These are phyloP conservation scores for Artibeus lituratus DNA, from an alignment of 2,797 vertebrate genomes.

Conservation along the genomic window DNA sequence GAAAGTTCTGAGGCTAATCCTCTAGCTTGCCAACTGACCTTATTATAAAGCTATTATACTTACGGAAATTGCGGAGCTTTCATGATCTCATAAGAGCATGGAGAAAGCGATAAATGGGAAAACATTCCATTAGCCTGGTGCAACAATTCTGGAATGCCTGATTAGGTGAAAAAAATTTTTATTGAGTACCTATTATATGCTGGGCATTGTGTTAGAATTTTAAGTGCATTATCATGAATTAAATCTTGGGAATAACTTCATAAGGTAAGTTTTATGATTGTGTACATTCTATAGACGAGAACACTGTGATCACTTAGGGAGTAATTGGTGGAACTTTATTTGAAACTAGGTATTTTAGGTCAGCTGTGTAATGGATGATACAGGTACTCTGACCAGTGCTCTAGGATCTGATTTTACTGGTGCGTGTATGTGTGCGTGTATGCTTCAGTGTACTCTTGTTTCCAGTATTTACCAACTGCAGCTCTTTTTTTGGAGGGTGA, in stretches of 20 bases:
- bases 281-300: not conserved
- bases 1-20: conserved; percentile 50
- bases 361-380: not conserved
- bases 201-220: not conserved
- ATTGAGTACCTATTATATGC: not conserved
- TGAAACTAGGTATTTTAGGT: not conserved
- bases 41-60: conserved; percentile 54
- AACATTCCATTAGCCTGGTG: not conserved
- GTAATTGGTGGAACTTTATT: not conserved
- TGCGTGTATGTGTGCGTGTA: not conserved
- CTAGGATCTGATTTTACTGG: not conserved
- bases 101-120: not conserved
- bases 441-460: not conserved
- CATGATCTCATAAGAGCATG: not conserved
- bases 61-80: conserved; percentile 13
- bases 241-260: not conserved
- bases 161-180: not conserved
- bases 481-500: not conserved
- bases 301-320: not conserved
- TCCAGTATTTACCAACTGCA: not conserved
- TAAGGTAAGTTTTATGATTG: not conserved
- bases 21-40: conserved; percentile 53
- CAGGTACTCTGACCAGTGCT: not conserved
- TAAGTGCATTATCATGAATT: not conserved
- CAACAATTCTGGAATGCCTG: not conserved